Conservation (phyloP, 2,113 vertebrate species). For the Colinus virginianus region DNA sequence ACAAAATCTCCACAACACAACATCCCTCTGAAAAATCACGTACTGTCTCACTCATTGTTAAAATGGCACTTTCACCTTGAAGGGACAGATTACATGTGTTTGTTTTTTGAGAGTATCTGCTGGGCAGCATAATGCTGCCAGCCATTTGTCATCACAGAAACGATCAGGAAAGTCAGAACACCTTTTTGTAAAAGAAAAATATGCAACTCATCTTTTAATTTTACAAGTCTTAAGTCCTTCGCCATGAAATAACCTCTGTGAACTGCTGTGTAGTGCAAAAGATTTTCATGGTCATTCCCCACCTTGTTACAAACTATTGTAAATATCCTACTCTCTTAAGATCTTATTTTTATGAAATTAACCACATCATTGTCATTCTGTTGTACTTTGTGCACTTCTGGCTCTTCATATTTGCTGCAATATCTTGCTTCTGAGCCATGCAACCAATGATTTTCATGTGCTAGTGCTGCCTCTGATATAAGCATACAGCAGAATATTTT, state of each 20-base stretch:
- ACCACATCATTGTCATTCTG: not conserved
- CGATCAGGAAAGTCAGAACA: not conserved
- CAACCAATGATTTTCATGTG: not conserved
- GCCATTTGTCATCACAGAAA: not conserved
- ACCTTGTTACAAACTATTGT: rapidly evolving
- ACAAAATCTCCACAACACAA: not conserved
- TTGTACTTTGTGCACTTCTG: not conserved
- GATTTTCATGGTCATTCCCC: not conserved
- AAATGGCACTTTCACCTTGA: not conserved
- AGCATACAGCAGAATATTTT: not conserved
- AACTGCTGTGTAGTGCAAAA: not conserved
- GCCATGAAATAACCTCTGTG: not conserved
- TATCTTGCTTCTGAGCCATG: not conserved
- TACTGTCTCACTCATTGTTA: not conserved
- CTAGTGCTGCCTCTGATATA: not conserved
- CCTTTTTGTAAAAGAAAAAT: not conserved
- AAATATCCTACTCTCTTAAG: not conserved
- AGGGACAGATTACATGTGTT: not conserved
- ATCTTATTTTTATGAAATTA: not conserved
- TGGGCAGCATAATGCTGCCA: not conserved
- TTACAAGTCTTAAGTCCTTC: not conserved
- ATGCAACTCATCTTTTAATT: not conserved
- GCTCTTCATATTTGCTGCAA: not conserved
- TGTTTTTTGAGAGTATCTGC: not conserved
- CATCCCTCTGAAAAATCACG: not conserved